phyloP scores from a whole-genome alignment of 2,113 vertebrate species.

The Cnemophilus loriae region DNA sequence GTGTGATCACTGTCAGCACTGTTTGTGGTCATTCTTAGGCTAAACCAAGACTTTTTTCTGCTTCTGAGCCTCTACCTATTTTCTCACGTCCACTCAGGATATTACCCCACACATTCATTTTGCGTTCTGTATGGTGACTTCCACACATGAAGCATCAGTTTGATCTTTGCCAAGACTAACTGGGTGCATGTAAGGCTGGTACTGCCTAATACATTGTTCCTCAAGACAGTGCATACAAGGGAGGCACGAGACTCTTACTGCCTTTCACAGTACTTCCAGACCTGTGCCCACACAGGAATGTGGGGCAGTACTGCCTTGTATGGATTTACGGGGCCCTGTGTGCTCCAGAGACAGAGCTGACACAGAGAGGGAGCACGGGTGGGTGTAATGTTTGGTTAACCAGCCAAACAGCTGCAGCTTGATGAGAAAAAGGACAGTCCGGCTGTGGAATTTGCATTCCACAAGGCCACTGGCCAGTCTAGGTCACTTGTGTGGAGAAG shows the following conservation, averaged over 20 bases:
- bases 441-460: neutral
- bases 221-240: fast-evolving
- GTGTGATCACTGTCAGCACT: neutral
- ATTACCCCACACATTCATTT: neutral
- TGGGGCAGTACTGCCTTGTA: neutral
- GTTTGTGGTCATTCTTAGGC: neutral
- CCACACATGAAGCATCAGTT: fast-evolving
- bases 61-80: neutral
- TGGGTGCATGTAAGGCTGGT: neutral
- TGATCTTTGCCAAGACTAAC: neutral
- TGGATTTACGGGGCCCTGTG: neutral
- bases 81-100: neutral
- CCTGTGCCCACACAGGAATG: neutral
- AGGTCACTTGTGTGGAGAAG: neutral
- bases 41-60: neutral
- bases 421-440: neutral
- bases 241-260: neutral
- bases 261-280: neutral
- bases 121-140: neutral
- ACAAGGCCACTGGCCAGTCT: neutral
- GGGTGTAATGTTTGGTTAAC: neutral
- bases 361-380: fast-evolving
- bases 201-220: neutral
- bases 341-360: neutral
- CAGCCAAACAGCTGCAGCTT: neutral